Percentiles rank a stretch among this genome's conserved stretches.
Conservation (phyloP, 2,113 vertebrate species). For the Psittacara wagleri region DNA sequence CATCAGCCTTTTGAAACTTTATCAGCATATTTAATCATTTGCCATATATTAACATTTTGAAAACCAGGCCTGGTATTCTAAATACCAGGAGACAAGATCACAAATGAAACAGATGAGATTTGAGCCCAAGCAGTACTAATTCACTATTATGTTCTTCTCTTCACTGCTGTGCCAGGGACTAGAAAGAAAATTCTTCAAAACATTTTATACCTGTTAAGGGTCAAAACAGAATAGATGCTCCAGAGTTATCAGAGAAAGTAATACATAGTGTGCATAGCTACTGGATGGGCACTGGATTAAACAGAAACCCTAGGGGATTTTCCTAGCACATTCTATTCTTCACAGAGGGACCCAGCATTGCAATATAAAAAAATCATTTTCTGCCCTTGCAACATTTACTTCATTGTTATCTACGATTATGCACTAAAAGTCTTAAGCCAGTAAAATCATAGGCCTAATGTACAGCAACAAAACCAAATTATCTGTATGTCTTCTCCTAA, state of each 20-base stretch:
- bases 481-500: not conserved
- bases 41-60: not conserved
- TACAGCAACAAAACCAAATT: not conserved
- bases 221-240: not conserved
- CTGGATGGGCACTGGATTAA: not conserved
- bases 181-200: not conserved
- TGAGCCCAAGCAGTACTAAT: not conserved
- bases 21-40: not conserved
- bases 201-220: not conserved
- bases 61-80: not conserved
- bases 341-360: not conserved
- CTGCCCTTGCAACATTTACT: not conserved
- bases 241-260: not conserved
- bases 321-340: not conserved
- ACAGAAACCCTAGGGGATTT: not conserved
- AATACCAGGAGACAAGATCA: not conserved
- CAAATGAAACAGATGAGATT: not conserved
- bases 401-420: not conserved
- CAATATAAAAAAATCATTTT: not conserved
- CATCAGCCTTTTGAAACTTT: not conserved
- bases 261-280: not conserved
- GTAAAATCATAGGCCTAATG: slow-evolving; percentile 6
- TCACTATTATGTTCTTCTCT: not conserved
- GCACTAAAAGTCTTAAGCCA: not conserved
- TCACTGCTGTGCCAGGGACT: not conserved